Percentiles rank a stretch among this genome's conserved stretches.
These are phyloP conservation scores for Syngnathus rostellatus DNA, from an alignment of 2,797 vertebrate species.

Conservation along the genomic window DNA sequence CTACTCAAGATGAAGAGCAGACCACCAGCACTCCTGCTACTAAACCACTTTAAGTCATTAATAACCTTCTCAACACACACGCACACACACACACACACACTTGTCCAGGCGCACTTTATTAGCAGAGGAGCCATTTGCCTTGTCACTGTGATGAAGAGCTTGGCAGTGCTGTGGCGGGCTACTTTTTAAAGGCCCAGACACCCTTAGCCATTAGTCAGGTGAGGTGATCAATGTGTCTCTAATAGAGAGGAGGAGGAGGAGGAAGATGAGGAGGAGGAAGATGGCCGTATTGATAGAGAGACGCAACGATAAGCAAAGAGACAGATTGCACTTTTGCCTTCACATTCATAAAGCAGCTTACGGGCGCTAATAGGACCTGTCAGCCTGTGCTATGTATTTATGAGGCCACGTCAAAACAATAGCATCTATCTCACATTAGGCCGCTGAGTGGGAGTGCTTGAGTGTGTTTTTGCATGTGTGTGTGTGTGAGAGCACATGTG, in stretches of 20 bases:
- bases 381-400: conserved; percentile 44
- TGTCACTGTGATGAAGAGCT: conserved; percentile 55
- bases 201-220: conserved; percentile 71
- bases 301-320: conserved; percentile 52
- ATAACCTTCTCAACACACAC: background rate
- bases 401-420: conserved; percentile 56
- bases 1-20: no score
- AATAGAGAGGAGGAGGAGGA: conserved; percentile 37
- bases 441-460: background rate
- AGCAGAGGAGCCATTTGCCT: conserved; percentile 51
- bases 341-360: conserved; percentile 51
- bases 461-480: no score
- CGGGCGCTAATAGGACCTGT: conserved; percentile 51
- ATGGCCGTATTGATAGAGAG: conserved; percentile 53
- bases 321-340: conserved; percentile 65
- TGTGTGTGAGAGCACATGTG: no score
- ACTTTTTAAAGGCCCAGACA: conserved; percentile 63
- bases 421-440: conserved; percentile 51
- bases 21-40: no score
- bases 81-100: conserved; percentile 30
- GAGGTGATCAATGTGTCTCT: conserved; percentile 72
- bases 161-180: conserved; percentile 38
- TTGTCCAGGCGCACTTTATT: conserved; percentile 32
- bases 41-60: no score
- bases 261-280: conserved; percentile 41